Evolutionary conservation across 2,888 invertebrate species (phyloP).

Genomic region (Xanthorhoe designata): DNA sequence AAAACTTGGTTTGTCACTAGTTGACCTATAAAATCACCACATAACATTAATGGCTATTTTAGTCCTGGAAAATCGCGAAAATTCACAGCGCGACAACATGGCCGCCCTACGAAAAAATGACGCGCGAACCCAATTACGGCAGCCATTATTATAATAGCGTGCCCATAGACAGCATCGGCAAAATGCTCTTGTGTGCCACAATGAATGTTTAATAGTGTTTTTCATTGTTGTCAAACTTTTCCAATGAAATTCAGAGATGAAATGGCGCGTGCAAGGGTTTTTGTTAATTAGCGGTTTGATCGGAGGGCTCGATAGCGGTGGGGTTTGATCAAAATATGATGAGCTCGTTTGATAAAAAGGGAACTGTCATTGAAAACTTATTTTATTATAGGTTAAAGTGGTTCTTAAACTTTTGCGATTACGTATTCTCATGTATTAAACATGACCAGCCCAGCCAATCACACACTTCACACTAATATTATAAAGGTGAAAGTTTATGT

Average conservation of each 20-base stretch:
- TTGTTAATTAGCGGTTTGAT: conserved; percentile 15
- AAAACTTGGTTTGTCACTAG: no score
- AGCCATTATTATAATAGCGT: conserved; percentile 74
- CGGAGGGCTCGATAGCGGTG: background rate
- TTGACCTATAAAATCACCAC: no score
- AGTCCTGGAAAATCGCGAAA: conserved; percentile 24
- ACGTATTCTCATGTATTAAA: no score
- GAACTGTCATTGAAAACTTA: background rate
- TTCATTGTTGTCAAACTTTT: conserved; percentile 49
- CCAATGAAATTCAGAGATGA: conserved; percentile 37
- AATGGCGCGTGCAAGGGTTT: conserved; percentile 24
- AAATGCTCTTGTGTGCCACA: conserved; percentile 68
- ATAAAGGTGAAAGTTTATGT: no score
- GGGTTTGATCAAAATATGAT: background rate
- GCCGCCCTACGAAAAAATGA: conserved; percentile 68
- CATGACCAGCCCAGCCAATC: no score
- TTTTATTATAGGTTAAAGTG: background rate
- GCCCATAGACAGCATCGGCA: conserved; percentile 65
- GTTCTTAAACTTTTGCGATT: no score
- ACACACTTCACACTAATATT: no score
- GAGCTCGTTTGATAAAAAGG: background rate
- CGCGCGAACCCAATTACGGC: conserved; percentile 70
- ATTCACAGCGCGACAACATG: conserved; percentile 38
- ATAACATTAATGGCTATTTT: background rate
- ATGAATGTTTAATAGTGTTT: conserved; percentile 66